Evolutionary conservation across 1,140 invertebrate genomes (phyloP), one percentile per base, ranked within the genome.

Genomic region (Drosophila kikkawai): DNA sequence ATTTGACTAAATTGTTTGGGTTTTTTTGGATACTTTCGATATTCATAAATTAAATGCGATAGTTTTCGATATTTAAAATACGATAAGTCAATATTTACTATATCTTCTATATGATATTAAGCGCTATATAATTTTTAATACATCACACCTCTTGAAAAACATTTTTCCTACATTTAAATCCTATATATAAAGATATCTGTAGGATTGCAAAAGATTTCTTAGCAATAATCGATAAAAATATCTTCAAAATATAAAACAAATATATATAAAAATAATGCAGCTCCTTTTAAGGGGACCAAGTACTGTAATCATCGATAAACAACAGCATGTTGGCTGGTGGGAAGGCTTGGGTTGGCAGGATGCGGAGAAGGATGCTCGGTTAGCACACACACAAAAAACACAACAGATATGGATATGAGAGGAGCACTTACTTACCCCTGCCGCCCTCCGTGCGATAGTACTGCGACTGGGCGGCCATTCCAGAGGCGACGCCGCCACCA

Each of bases 401-500:
- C 59, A 81, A 63, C 19, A 64, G 47, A 75, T 67, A 69, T 76
- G 73, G 59, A 47, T 65, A 77, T 83, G 79, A 75, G 78, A 68
- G 77, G 79, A 44, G 64, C 91, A 92, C 91, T 92, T 92, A 93
- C 92, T 93, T 93, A 93, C 92, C 92, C 82, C 92, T 92, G 79
- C 90, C 73, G 79, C 92, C 91, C 77, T 92, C 84, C 69, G 73
- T 88, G 84, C 84, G 80, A 88, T 88, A 88, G 22, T 88, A 88
- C 29, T 74, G 85, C 11, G 77, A 50, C 44, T 83, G 84, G 73
- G 84, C 84, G 84, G 80, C 84, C 68, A 74, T 51, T 22, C 71
- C 65, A 57, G 51, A 59, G 51, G 63, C 84, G 61, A 71, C 73
- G 8, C 51, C 69, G 11, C 44, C 59, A 0, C 29, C 50, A 6